Evolutionary conservation across 2,113 vertebrate genomes (phyloP).

Genomic region (Syngnathus typhle): DNA sequence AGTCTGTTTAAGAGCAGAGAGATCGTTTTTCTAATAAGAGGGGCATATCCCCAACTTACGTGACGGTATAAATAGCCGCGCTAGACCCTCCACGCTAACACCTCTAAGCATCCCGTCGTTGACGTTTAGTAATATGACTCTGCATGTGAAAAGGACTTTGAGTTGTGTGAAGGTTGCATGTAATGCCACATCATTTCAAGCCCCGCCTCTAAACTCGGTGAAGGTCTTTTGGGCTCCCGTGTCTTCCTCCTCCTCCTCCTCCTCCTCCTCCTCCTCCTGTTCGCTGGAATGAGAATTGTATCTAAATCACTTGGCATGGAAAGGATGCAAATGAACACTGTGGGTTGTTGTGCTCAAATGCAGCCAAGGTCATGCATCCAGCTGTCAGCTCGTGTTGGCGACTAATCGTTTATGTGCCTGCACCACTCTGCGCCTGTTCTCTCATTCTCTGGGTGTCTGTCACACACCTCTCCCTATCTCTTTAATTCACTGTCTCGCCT

Average conservation of each 20-base stretch:
- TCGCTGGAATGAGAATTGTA: slow-evolving; percentile 67
- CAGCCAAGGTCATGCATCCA: slow-evolving; percentile 68
- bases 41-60: slow-evolving; percentile 45
- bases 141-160: slow-evolving; percentile 50
- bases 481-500: slow-evolving; percentile 56
- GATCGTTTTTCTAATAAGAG: slow-evolving; percentile 55
- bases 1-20: slow-evolving; percentile 50
- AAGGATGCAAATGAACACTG: slow-evolving; percentile 70
- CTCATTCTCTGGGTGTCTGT: slow-evolving; percentile 61
- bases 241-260: slow-evolving; percentile 42
- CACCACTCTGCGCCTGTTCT: slow-evolving; percentile 44
- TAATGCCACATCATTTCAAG: slow-evolving; percentile 63
- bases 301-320: slow-evolving; percentile 75
- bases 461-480: slow-evolving; percentile 53
- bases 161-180: slow-evolving; percentile 63
- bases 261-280: slow-evolving; percentile 46
- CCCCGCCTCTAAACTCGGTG: slow-evolving; percentile 64
- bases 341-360: slow-evolving; percentile 58
- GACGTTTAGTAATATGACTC: slow-evolving; percentile 68
- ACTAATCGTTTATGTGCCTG: slow-evolving; percentile 67
- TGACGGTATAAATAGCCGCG: slow-evolving; percentile 48
- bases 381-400: slow-evolving; percentile 67
- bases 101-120: slow-evolving; percentile 61
- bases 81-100: slow-evolving; percentile 44
- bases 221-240: slow-evolving; percentile 56